phyloP scores from a whole-genome alignment of 1,140 invertebrate genomes.

The Thaumetopoea pityocampa region DNA sequence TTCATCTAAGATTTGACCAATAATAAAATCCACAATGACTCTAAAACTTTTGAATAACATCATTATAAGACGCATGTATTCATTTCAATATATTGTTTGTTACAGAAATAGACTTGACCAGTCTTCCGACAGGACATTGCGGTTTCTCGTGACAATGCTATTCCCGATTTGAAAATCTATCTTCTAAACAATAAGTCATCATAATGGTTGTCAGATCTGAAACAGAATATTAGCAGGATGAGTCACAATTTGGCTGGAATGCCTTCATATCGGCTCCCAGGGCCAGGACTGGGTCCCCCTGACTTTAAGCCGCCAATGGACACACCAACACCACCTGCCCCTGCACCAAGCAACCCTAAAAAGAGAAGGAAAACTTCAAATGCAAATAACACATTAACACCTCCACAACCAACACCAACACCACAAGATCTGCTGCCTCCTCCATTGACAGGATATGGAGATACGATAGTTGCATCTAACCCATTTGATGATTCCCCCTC shows the following conservation, averaged over 20 bases:
- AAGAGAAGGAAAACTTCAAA: conserved; percentile 82
- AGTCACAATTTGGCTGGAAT: conserved; percentile 82
- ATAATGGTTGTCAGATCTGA: conserved; percentile 62
- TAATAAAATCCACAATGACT: conserved; percentile 11
- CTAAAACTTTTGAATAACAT: not conserved
- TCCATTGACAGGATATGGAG: conserved; percentile 91
- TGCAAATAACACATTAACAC: conserved; percentile 76
- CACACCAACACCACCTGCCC: conserved; percentile 74
- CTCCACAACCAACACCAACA: conserved; percentile 76
- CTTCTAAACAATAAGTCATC: conserved; percentile 37
- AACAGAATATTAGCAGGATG: conserved; percentile 72
- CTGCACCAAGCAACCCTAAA: conserved; percentile 81
- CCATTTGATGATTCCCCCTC: conserved; percentile 95
- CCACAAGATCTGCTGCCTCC: conserved; percentile 87
- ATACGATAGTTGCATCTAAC: conserved; percentile 95
- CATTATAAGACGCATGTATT: conserved; percentile 6
- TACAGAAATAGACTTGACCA: conserved; percentile 70
- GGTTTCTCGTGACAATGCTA: conserved; percentile 64
- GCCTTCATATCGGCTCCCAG: conserved; percentile 82
- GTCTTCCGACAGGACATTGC: conserved; percentile 64
- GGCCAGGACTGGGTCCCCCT: conserved; percentile 78
- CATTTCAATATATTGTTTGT: conserved; percentile 47
- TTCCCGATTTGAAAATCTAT: conserved; percentile 55
- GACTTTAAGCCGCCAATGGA: conserved; percentile 80
- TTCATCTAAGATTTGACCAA: conserved; percentile 19